These are phyloP conservation scores for Avahi laniger DNA, from an alignment of 2,797 vertebrate species.

Conservation along the genomic window DNA sequence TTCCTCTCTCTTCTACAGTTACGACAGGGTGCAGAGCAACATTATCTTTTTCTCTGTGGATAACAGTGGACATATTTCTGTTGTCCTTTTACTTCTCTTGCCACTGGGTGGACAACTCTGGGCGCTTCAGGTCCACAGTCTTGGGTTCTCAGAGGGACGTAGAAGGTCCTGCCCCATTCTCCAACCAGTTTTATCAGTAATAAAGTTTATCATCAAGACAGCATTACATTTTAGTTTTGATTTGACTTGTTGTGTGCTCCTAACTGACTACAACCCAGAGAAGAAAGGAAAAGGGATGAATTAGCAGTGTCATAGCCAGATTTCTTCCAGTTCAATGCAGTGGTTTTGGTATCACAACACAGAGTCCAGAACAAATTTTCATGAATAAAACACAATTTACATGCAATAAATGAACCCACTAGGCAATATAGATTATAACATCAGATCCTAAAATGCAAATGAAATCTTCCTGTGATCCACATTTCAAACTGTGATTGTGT, in stretches of 20 bases:
- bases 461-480: background rate
- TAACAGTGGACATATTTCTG: background rate
- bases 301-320: background rate
- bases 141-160: background rate
- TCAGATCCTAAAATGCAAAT: constrained; percentile 19
- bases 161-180: background rate
- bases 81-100: background rate
- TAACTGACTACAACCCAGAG: background rate
- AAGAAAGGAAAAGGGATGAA: background rate
- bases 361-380: background rate
- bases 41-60: background rate
- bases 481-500: constrained; percentile 32
- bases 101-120: background rate
- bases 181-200: background rate
- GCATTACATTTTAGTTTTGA: background rate
- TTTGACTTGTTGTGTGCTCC: background rate
- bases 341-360: background rate
- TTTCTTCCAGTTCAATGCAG: background rate
- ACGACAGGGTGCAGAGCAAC: background rate
- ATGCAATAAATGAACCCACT: background rate
- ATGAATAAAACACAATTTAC: background rate
- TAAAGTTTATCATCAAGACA: background rate
- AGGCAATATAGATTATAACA: background rate
- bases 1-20: background rate
- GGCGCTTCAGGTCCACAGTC: background rate